Evolutionary conservation across 2,888 invertebrate genomes (phyloP), one percentile per base, ranked within the genome.

Genomic region (Augiades crinisus): DNA sequence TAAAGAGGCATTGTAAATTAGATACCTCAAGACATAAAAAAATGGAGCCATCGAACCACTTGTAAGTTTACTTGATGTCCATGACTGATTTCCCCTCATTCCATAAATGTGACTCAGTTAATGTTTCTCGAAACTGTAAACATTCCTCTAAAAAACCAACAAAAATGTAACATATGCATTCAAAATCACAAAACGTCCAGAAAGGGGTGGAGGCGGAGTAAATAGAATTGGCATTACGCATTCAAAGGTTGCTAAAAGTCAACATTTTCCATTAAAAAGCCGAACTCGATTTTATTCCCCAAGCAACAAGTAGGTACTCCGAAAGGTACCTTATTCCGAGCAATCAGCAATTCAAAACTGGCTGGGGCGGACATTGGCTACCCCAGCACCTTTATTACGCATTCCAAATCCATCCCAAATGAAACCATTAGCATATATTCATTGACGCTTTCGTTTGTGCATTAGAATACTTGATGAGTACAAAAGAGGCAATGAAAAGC

Each of bases 321-420:
- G 43, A 47, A 53, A 51, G 60, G 56, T 54, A 56, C 65, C 67
- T 65, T 68, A 67, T 68, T 70, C 65, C 62, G 67, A 63, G 63
- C 70, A 72, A 74, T 74, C 74, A 72, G 72, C 72, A 72, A 72
- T 72, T 72, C 72, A 72, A 72, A 74, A 63, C 61, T 67, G 61
- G 38, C 56, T 47, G 59, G 62, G 60, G 47, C 60, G 70, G 67
- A 65, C 70, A 65, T 58, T 60, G 68, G 63, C 65, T 45, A 47
- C 53, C 55, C 53, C 54, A 65, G 62, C 55, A 45, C 57, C 50
- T 54, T 53, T 52, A 58, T 56, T 58, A 60, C 40, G 56, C 57
- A 59, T 55, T 55, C 41, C 21, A 27, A 41, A 51, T 30, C 53
- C 51, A 43, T n/a, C 14, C 24, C 47, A 49, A 36, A 49, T 49